These are phyloP conservation scores for Theretra japonica DNA, from an alignment of 2,888 invertebrate genomes.

Conservation along the genomic window DNA sequence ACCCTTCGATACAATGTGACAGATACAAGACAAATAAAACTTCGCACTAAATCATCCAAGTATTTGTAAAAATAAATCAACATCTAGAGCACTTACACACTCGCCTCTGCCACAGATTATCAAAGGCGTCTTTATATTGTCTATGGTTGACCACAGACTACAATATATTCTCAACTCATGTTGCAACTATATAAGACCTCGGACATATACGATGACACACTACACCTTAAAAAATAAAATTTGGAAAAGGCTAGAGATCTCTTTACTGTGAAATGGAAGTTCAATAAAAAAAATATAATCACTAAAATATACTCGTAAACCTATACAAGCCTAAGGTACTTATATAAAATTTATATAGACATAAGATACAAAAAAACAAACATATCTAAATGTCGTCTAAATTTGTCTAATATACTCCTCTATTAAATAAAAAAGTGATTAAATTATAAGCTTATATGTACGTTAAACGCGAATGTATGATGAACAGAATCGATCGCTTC, in stretches of 20 bases:
- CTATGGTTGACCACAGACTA: conserved; percentile 79
- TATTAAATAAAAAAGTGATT: conserved; percentile 37
- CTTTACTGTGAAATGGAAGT: conserved; percentile 64
- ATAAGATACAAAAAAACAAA: conserved; percentile 47
- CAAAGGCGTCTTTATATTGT: conserved; percentile 38
- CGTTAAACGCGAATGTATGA: conserved; percentile 25
- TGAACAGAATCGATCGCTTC: conserved; percentile 60
- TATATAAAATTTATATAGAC: conserved; percentile 59
- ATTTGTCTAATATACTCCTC: conserved; percentile 36
- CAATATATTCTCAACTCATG: conserved; percentile 62
- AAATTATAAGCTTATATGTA: conserved; percentile 48
- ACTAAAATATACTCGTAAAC: conserved; percentile 44
- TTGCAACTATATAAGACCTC: conserved; percentile 36
- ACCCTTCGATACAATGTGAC: conserved; percentile 26
- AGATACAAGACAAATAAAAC: conserved; percentile 15
- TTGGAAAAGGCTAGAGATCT: conserved; percentile 73
- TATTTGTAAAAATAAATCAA: not conserved
- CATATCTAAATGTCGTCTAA: conserved; percentile 32
- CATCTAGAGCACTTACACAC: not conserved
- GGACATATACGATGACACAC: conserved; percentile 40
- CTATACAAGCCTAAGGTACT: conserved; percentile 64
- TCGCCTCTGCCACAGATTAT: conserved; percentile 27
- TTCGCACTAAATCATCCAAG: not conserved
- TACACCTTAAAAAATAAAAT: conserved; percentile 56
- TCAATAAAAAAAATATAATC: conserved; percentile 55